Evolutionary conservation across 2,113 vertebrate species (phyloP).

Genomic region (Cinclus mexicanus): DNA sequence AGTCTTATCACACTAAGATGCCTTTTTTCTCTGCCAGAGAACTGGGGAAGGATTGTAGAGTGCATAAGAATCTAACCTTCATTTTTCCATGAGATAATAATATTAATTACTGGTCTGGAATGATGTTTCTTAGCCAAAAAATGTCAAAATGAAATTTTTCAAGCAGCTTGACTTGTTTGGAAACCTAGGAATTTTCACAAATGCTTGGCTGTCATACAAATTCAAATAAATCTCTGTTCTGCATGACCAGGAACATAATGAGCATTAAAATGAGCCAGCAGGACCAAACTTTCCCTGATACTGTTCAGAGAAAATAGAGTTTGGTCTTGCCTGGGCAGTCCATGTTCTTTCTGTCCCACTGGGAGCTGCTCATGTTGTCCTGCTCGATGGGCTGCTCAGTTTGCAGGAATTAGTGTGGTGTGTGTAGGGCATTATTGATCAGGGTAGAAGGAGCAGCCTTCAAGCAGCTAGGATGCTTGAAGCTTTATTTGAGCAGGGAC

Average conservation of each 20-base stretch:
- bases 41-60: not conserved
- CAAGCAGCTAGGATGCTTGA: not conserved
- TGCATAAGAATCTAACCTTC: not conserved
- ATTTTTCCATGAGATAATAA: not conserved
- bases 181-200: not conserved
- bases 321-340: not conserved
- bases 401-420: not conserved
- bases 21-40: not conserved
- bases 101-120: not conserved
- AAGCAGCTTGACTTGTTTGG: not conserved
- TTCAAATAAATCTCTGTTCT: not conserved
- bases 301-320: not conserved
- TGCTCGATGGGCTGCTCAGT: not conserved
- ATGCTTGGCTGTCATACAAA: not conserved
- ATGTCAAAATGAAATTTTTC: not conserved
- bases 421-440: not conserved
- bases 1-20: not conserved
- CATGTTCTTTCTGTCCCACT: not conserved
- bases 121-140: not conserved
- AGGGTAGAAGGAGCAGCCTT: not conserved
- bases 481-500: not conserved
- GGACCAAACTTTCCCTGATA: not conserved
- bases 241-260: not conserved
- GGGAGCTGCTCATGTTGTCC: not conserved
- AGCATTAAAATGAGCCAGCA: not conserved